Conservation (phyloP, 2,113 vertebrate species). For the Heterotilapia buettikoferi region DNA sequence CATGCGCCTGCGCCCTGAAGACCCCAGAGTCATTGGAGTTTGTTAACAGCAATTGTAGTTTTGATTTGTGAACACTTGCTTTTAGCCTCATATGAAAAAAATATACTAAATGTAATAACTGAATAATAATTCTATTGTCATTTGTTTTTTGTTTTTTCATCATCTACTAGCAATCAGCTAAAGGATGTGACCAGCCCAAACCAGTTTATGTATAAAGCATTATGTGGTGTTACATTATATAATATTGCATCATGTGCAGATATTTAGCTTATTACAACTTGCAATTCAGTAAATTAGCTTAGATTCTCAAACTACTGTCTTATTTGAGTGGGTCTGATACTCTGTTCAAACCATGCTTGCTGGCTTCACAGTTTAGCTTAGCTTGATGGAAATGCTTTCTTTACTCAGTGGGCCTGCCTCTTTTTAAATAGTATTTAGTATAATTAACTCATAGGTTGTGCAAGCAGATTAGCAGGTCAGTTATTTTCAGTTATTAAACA, state of each 20-base stretch:
- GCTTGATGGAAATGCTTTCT: not conserved
- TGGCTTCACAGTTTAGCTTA: not conserved
- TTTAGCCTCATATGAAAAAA: not conserved
- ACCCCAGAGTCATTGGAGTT: constrained; percentile 32
- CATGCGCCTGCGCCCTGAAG: not conserved
- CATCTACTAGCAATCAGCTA: not conserved
- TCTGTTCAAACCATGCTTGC: not conserved
- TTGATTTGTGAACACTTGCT: constrained; percentile 27
- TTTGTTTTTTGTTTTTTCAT: not conserved
- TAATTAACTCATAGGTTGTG: not conserved
- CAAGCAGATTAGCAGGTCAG: not conserved
- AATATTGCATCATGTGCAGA: not conserved
- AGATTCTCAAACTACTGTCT: not conserved
- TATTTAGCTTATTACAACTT: not conserved
- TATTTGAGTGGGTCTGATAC: not conserved
- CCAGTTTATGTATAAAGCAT: not conserved
- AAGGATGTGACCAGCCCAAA: not conserved
- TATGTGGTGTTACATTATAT: not conserved
- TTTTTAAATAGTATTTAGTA: not conserved
- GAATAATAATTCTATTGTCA: not conserved
- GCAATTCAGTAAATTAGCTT: not conserved
- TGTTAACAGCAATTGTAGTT: constrained; percentile 38
- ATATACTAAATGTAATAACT: not conserved
- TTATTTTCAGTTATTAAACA: not conserved
- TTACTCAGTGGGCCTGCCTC: not conserved